phyloP scores from a whole-genome alignment of 2,797 vertebrate genomes.

The Diplodus puntazzo region DNA sequence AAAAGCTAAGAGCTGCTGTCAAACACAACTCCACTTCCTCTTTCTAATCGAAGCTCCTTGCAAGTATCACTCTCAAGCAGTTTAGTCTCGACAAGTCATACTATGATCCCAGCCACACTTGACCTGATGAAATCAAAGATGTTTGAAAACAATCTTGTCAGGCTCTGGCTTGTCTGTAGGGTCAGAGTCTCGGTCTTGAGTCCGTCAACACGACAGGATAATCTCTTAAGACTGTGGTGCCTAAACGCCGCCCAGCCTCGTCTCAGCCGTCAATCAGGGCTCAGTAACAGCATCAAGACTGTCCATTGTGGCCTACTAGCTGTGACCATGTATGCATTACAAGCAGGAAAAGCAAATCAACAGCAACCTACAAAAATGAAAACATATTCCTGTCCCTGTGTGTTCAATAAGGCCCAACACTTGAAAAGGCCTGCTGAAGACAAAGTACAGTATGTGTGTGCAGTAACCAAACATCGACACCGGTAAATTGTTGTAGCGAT shows the following conservation, averaged over 20 bases:
- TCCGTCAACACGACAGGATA: constrained; percentile 48
- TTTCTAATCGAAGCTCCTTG: constrained; percentile 13
- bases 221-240: constrained; percentile 24
- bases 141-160: constrained; percentile 44
- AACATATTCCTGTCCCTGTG: constrained; percentile 9
- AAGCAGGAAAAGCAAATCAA: constrained; percentile 10
- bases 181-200: constrained; percentile 39
- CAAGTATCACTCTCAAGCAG: constrained; percentile 23
- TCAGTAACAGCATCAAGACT: constrained; percentile 8
- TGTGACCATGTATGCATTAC: not conserved
- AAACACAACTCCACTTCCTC: constrained; percentile 13
- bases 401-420: not conserved
- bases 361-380: constrained; percentile 7
- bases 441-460: not conserved
- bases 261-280: not conserved
- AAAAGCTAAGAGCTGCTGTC: constrained; percentile 19
- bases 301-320: not conserved
- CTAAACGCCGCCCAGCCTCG: not conserved
- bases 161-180: constrained; percentile 33
- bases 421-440: not conserved
- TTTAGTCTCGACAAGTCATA: constrained; percentile 20
- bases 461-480: constrained; percentile 15
- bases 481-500: not conserved
- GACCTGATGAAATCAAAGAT: constrained; percentile 38
- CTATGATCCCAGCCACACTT: constrained; percentile 14